Evolutionary conservation across 2,113 vertebrate genomes (phyloP), one percentile per base, ranked within the genome.

Genomic region (Tinamus guttatus): DNA sequence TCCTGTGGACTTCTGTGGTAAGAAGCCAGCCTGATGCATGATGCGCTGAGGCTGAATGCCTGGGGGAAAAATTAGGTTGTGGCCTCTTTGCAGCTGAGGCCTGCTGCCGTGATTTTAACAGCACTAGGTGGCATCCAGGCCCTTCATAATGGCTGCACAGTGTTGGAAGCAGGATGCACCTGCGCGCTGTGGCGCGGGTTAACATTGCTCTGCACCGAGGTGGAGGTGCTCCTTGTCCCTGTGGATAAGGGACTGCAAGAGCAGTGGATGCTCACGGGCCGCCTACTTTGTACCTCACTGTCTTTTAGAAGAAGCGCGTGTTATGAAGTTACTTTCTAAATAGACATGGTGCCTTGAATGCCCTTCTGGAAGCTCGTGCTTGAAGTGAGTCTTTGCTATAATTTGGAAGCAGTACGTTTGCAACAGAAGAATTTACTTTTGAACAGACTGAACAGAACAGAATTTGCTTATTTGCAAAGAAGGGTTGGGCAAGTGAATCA

Each of bases 181-280:
- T 17, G 63, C 1, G 1, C 0, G 1, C 28, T 51, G 58, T 9
- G 41, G 81, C 40, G 21, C 40, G 56, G 58, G 24, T 45, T 28
- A 56, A 64, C 28, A 5, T 13, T 22, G 8, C 52, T 21, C 8
- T 5, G 47, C 13, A 20, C n/a, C 4, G 8, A 0, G 0, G 30
- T 11, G 6, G 43, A 56, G 36, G 64, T 17, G 64, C 28, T 6
- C 25, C 24, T 38, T 59, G 16, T 67, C 32, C 45, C 63, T 2
- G 2, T 27, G 56, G 18, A 43, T 43, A 17, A 15, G 43, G 54
- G 28, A 17, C 1, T 2, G 32, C 24, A 40, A 9, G 51, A 76
- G 25, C 14, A 0, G 0, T 1, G 7, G 36, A 21, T n/a, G 13
- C 30, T 74, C 1, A 0, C 20, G 8, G 54, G 15, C 27, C 9